A percentile compares a stretch with the other conserved stretches of the same genome.
Evolutionary conservation across 37 sponge, comb jelly and placozoan species (phyloP).

Genomic region (Axinella damicornis): DNA sequence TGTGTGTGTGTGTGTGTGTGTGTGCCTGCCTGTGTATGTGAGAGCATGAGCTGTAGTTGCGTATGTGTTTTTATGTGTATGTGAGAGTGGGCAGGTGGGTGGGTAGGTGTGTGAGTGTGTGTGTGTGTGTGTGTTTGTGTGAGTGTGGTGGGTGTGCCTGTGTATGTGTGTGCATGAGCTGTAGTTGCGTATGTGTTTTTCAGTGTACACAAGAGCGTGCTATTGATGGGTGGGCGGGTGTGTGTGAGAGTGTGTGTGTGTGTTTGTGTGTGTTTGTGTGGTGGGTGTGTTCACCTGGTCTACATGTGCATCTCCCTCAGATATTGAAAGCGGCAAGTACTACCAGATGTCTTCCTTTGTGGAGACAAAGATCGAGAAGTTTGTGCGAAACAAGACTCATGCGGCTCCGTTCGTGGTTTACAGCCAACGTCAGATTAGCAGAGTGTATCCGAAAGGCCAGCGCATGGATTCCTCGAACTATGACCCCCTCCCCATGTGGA

Average conservation of each 20-base stretch:
- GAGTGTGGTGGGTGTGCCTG: neutral
- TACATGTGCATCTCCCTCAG: neutral
- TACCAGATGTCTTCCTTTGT: conserved; percentile 97
- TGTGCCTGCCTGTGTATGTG: conserved; percentile 3
- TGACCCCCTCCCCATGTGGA: conserved; percentile 95
- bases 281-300: too few relatives aligned
- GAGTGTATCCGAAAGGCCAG: conserved; percentile 95
- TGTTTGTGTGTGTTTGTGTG: neutral
- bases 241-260: conserved; percentile 7
- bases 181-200: too few relatives aligned
- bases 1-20: conserved; percentile 20
- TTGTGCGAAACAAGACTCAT: conserved; percentile 58
- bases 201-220: neutral
- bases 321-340: conserved; percentile 66
- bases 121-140: conserved; percentile 15
- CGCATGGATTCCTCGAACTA: conserved; percentile 96
- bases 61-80: too few relatives aligned
- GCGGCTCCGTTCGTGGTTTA: conserved; percentile 74
- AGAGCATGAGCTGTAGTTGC: too few relatives aligned
- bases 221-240: neutral
- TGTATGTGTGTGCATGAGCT: too few relatives aligned
- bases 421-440: conserved; percentile 77
- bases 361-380: conserved; percentile 88
- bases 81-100: too few relatives aligned
- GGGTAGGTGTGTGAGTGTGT: neutral